Evolutionary conservation across 2,113 vertebrate species (phyloP).

Genomic region (Lepus europaeus): DNA sequence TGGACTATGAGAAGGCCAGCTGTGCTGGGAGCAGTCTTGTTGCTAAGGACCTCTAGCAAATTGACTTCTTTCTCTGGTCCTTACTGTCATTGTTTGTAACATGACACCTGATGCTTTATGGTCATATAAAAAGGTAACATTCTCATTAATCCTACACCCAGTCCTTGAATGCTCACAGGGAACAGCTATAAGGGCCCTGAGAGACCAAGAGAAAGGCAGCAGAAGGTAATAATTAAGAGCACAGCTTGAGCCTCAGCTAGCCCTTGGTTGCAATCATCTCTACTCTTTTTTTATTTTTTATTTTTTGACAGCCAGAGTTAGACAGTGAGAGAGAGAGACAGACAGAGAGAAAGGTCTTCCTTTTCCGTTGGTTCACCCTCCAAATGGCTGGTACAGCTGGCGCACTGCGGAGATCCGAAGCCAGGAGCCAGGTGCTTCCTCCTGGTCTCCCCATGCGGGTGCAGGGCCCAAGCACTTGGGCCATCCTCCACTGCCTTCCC

Average conservation of each 20-base stretch:
- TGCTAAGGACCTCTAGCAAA: neutral
- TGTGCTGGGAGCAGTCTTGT: neutral
- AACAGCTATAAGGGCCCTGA: neutral
- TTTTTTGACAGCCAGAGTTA: too few species aligned
- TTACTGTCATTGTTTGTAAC: neutral
- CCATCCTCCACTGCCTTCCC: too few species aligned
- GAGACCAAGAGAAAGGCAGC: neutral
- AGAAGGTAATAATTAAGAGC: neutral
- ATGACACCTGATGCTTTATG: neutral
- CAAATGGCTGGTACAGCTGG: too few species aligned
- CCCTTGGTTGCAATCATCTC: neutral
- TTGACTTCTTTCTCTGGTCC: neutral
- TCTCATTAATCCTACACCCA: neutral
- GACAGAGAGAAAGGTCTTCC: too few species aligned
- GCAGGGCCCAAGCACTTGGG: too few species aligned
- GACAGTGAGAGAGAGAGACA: too few species aligned
- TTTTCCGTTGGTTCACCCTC: too few species aligned
- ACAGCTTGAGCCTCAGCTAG: neutral
- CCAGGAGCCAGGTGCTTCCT: too few species aligned
- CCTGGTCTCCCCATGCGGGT: too few species aligned
- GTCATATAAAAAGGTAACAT: neutral
- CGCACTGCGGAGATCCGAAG: too few species aligned
- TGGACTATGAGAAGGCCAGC: neutral
- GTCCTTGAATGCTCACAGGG: neutral
- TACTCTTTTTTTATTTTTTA: too few species aligned